A percentile compares a stretch with the other conserved stretches of the same genome.
phyloP scores from a whole-genome alignment of 2,888 invertebrate species.

The Epistrophe eligans region DNA sequence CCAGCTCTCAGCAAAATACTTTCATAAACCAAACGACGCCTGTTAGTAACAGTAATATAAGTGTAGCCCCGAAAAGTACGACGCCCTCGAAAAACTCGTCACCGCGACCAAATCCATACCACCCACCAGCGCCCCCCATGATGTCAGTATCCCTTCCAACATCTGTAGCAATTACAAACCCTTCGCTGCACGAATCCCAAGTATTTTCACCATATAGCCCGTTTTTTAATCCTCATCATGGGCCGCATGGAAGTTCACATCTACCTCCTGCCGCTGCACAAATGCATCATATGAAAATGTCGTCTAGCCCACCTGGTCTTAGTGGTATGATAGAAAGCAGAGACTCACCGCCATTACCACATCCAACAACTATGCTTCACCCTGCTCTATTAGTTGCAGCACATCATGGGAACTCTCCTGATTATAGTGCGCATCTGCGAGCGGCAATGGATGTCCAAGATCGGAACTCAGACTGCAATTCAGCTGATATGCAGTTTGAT shows the following conservation, averaged over 20 bases:
- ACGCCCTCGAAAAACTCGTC: slow-evolving; percentile 86
- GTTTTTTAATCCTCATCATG: slow-evolving; percentile 89
- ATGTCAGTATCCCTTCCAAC: slow-evolving; percentile 95
- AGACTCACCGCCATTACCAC: slow-evolving; percentile 93
- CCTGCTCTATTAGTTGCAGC: slow-evolving; percentile 93
- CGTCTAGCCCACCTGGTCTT: slow-evolving; percentile 87
- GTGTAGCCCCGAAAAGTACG: slow-evolving; percentile 84
- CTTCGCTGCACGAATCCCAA: slow-evolving; percentile 96
- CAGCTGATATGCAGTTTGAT: slow-evolving; percentile 95
- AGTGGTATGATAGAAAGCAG: slow-evolving; percentile 87
- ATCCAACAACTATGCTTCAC: slow-evolving; percentile 93
- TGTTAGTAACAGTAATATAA: slow-evolving; percentile 61
- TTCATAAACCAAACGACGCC: slow-evolving; percentile 35
- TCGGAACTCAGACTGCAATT: slow-evolving; percentile 95
- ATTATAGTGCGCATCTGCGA: slow-evolving; percentile 89
- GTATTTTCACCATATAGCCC: slow-evolving; percentile 96
- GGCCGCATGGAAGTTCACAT: slow-evolving; percentile 84
- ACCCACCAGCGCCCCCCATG: slow-evolving; percentile 88
- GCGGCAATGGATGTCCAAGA: slow-evolving; percentile 92
- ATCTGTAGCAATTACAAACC: slow-evolving; percentile 98
- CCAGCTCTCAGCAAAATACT: slow-evolving; percentile 85
- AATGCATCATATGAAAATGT: slow-evolving; percentile 83
- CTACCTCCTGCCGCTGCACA: slow-evolving; percentile 84
- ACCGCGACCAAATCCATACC: slow-evolving; percentile 86
- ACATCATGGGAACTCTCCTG: slow-evolving; percentile 92